Conservation (phyloP, 2,888 invertebrate species). For the Theretra japonica region DNA sequence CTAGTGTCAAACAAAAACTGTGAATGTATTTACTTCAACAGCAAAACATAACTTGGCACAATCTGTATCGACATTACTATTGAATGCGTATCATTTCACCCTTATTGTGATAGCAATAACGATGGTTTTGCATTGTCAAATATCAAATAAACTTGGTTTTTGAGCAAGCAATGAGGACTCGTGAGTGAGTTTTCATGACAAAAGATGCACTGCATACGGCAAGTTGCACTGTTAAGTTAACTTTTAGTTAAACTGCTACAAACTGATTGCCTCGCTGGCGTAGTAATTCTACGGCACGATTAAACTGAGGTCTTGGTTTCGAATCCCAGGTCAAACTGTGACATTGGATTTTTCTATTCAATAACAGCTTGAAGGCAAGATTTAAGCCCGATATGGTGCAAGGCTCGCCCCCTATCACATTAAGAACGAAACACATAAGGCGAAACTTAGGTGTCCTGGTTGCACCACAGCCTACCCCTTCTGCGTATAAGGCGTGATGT, state of each 20-base stretch:
- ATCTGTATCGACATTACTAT: neutral
- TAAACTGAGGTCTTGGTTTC: too few relatives aligned
- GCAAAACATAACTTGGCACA: constrained; percentile 11
- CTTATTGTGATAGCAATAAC: neutral
- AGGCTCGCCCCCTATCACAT: too few relatives aligned
- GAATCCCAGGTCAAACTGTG: neutral
- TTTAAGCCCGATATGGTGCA: neutral
- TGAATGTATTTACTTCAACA: neutral
- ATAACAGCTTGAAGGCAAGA: neutral
- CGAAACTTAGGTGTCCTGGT: neutral
- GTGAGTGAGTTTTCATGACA: neutral
- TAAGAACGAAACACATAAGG: too few relatives aligned
- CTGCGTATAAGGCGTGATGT: neutral
- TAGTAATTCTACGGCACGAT: too few relatives aligned
- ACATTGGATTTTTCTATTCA: neutral
- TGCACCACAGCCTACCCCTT: neutral
- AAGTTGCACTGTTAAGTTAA: neutral
- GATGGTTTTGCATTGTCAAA: neutral
- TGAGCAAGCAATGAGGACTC: neutral
- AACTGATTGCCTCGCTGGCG: too few relatives aligned
- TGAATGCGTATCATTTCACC: neutral
- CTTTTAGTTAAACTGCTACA: neutral
- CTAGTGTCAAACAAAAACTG: neutral
- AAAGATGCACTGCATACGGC: neutral
- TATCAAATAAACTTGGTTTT: neutral